These are phyloP conservation scores for Pycnomerus fuliginosus DNA, from an alignment of 2,888 invertebrate species.

Conservation along the genomic window DNA sequence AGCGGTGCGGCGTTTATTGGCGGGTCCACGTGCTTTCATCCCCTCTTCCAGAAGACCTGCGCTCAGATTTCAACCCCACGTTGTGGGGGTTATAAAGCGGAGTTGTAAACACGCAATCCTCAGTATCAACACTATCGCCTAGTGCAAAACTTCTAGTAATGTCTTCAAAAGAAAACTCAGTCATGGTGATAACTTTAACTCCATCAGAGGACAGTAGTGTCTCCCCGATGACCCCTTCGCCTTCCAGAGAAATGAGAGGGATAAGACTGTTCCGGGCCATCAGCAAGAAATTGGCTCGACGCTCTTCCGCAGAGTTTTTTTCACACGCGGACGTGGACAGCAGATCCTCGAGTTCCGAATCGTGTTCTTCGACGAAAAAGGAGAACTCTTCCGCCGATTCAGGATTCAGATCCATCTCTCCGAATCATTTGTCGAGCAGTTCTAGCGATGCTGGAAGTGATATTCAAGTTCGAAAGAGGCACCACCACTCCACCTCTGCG, in stretches of 20 bases:
- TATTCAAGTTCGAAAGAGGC: constrained; percentile 53
- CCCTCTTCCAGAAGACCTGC: constrained; percentile 32
- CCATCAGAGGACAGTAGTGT: constrained; percentile 44
- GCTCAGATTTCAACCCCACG: constrained; percentile 37
- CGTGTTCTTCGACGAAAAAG: constrained; percentile 47
- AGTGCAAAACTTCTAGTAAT: constrained; percentile 9
- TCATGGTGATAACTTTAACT: constrained; percentile 39
- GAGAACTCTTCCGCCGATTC: constrained; percentile 39
- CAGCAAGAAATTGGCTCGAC: constrained; percentile 62
- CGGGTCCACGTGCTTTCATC: constrained; percentile 24
- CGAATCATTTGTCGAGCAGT: constrained; percentile 57
- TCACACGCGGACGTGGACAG: constrained; percentile 53
- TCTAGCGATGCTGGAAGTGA: constrained; percentile 67
- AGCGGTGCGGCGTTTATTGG: constrained; percentile 16
- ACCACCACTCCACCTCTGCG: constrained; percentile 54
- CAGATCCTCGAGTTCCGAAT: constrained; percentile 54
- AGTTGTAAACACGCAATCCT: constrained; percentile 33
- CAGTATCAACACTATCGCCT: constrained; percentile 24
- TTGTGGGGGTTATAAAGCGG: constrained; percentile 41
- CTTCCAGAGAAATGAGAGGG: constrained; percentile 59
- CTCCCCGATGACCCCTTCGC: constrained; percentile 56
- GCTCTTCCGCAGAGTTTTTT: constrained; percentile 54
- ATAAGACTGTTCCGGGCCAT: constrained; percentile 67
- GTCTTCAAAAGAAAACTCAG: constrained; percentile 6
- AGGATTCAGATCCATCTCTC: constrained; percentile 46